Evolutionary conservation across 2,888 invertebrate genomes (phyloP).

Genomic region (Nemurella pictetii): DNA sequence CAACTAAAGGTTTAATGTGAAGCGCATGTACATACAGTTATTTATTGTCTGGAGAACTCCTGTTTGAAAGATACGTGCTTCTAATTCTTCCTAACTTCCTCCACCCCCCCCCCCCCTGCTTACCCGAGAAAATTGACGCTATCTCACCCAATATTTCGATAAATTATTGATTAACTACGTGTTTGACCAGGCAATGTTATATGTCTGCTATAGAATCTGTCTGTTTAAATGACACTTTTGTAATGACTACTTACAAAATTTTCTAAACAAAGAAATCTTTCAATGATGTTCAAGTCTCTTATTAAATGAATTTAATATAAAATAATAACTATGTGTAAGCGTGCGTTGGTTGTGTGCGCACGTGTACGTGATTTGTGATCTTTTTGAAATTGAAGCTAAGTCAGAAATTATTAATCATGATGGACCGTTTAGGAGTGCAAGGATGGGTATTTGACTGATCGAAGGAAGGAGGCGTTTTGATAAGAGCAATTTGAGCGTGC

Average conservation of each 20-base stretch:
- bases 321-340: conserved; percentile 37
- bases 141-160: conserved; percentile 20
- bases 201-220: background rate
- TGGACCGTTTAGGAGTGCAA: conserved; percentile 28
- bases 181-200: background rate
- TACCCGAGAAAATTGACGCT: conserved; percentile 21
- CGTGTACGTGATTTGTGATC: conserved; percentile 40
- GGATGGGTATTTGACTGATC: conserved; percentile 35
- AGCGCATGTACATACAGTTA: conserved; percentile 42
- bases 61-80: conserved; percentile 35
- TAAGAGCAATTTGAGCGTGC: conserved; percentile 35
- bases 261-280: background rate
- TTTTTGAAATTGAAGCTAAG: conserved; percentile 41
- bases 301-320: conserved; percentile 23
- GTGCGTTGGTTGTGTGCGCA: conserved; percentile 15
- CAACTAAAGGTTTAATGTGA: conserved; percentile 20
- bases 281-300: conserved; percentile 19
- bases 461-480: conserved; percentile 32
- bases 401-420: conserved; percentile 36
- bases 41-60: conserved; percentile 40
- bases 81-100: background rate
- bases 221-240: background rate
- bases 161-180: background rate
- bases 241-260: background rate
- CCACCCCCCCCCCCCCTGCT: conserved; percentile 20